These are phyloP conservation scores for Helobdella robusta DNA, from an alignment of 2,888 invertebrate genomes.

Conservation along the genomic window DNA sequence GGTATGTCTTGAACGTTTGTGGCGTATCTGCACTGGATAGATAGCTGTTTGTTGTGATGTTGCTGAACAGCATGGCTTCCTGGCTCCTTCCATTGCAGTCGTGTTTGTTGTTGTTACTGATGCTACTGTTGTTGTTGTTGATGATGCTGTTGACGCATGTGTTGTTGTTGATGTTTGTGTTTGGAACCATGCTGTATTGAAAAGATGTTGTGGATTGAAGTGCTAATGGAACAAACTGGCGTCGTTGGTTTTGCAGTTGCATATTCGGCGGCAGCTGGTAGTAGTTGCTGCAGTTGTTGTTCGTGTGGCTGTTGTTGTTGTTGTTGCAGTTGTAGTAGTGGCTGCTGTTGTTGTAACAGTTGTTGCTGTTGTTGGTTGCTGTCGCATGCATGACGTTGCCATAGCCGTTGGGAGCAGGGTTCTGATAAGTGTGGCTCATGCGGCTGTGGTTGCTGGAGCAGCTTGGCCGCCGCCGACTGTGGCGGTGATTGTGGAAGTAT, in stretches of 20 bases:
- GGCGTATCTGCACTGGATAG: conserved; percentile 13
- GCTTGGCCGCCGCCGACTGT: not conserved
- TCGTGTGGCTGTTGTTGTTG: not conserved
- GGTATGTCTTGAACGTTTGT: conserved; percentile 13
- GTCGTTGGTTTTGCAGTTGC: conserved; percentile 12
- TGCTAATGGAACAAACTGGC: conserved; percentile 14
- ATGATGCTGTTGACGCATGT: not conserved
- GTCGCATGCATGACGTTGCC: not conserved
- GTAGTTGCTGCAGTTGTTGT: not conserved
- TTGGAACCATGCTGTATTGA: conserved; percentile 3
- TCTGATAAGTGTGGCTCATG: too few species aligned
- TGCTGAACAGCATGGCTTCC: too few species aligned
- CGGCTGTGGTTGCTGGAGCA: not conserved
- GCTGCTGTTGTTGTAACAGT: conserved; percentile 3
- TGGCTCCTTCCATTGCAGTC: too few species aligned
- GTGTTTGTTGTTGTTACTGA: too few species aligned
- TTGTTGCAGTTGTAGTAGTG: not conserved
- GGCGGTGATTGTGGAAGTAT: not conserved
- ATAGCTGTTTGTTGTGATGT: conserved; percentile 17
- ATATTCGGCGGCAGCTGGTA: not conserved
- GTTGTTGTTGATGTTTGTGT: not conserved
- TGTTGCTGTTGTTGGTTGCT: not conserved
- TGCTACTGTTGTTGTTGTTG: conserved; percentile 13
- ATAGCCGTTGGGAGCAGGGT: too few species aligned
- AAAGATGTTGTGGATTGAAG: conserved; percentile 13